Evolutionary conservation across 2,113 vertebrate genomes (phyloP).

Genomic region (Dasyurus viverrinus): DNA sequence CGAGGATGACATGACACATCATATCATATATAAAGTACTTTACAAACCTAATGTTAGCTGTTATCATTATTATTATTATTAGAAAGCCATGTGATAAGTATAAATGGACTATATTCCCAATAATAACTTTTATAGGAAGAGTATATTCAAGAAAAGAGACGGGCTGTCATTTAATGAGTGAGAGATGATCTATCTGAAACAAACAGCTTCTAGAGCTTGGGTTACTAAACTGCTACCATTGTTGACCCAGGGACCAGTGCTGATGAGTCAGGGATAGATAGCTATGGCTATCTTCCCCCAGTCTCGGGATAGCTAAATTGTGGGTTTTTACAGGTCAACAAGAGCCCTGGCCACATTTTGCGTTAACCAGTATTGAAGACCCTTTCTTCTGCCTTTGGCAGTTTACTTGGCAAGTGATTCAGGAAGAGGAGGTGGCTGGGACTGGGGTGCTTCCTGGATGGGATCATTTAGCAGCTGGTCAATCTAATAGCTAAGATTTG

Average conservation of each 20-base stretch:
- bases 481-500: not conserved
- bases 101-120: not conserved
- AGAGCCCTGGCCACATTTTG: not conserved
- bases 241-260: not conserved
- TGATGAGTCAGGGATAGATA: not conserved
- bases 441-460: not conserved
- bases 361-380: not conserved
- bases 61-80: not conserved
- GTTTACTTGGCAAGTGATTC: not conserved
- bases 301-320: not conserved
- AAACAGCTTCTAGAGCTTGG: not conserved
- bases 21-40: not conserved
- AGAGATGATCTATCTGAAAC: not conserved
- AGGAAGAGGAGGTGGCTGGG: not conserved
- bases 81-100: not conserved
- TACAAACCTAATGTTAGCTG: not conserved
- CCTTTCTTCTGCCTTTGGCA: not conserved
- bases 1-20: not conserved
- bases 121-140: not conserved
- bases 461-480: not conserved
- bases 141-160: not conserved
- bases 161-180: not conserved
- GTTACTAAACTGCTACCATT: not conserved
- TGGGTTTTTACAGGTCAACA: not conserved
- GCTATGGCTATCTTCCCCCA: not conserved